These are phyloP conservation scores for Carettochelys insculpta DNA, from an alignment of 2,113 vertebrate species.

Conservation along the genomic window DNA sequence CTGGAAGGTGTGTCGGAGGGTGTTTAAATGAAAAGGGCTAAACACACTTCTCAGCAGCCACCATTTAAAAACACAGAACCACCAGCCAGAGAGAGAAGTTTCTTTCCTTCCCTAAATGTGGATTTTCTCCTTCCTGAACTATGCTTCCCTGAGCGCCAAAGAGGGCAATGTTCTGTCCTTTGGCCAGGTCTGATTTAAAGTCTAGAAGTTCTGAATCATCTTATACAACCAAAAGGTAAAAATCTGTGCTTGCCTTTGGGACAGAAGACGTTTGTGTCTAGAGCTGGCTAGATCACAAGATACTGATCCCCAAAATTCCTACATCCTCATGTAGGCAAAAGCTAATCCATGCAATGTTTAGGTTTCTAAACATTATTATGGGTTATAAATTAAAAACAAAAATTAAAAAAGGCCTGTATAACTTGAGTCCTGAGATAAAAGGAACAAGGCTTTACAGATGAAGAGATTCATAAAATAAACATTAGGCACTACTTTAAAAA, in stretches of 20 bases:
- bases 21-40: background rate
- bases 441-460: background rate
- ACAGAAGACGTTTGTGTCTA: background rate
- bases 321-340: background rate
- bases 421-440: background rate
- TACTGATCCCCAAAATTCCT: background rate
- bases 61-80: background rate
- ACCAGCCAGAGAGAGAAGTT: background rate
- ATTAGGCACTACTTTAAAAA: too few species aligned
- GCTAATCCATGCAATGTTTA: background rate
- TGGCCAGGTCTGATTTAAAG: fast-evolving
- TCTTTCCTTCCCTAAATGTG: background rate
- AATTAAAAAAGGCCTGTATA: background rate
- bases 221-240: background rate
- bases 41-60: background rate
- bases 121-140: background rate
- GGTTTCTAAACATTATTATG: background rate
- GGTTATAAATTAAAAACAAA: background rate
- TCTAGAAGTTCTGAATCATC: background rate
- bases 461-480: background rate
- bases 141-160: background rate
- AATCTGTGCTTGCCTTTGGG: background rate
- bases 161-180: background rate
- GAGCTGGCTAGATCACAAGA: background rate
- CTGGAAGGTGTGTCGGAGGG: too few species aligned